phyloP scores from a whole-genome alignment of 2,888 invertebrate genomes.

The Gymnoscelis rufifasciata region DNA sequence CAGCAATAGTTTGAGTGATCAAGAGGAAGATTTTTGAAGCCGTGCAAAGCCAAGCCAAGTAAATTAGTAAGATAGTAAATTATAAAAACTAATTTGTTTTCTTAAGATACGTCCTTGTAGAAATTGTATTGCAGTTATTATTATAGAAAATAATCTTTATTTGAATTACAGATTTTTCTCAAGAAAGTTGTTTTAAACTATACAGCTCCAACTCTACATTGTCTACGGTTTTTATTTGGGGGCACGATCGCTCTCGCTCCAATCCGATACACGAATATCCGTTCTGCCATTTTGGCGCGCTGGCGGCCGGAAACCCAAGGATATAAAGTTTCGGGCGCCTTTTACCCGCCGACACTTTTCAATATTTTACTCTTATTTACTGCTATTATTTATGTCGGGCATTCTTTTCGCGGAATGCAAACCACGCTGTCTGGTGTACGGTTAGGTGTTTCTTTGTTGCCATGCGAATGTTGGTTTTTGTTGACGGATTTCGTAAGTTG shows the following conservation, averaged over 20 bases:
- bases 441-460: constrained; percentile 28
- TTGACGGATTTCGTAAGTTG: not conserved
- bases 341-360: constrained; percentile 74
- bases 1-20: too few species aligned
- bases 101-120: too few species aligned
- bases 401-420: constrained; percentile 61
- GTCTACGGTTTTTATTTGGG: constrained; percentile 45
- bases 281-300: constrained; percentile 71
- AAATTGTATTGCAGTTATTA: too few species aligned
- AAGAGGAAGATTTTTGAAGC: too few species aligned
- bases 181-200: too few species aligned
- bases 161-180: too few species aligned
- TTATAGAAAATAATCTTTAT: too few species aligned
- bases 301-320: constrained; percentile 72
- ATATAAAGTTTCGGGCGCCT: constrained; percentile 74
- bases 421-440: constrained; percentile 51
- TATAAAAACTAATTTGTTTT: too few species aligned
- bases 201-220: constrained; percentile 41
- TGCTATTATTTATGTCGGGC: constrained; percentile 72
- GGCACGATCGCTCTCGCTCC: constrained; percentile 39
- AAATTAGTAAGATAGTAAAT: too few species aligned
- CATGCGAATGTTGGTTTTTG: not conserved
- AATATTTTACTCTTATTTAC: constrained; percentile 79
- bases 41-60: too few species aligned
- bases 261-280: constrained; percentile 70